phyloP scores from a whole-genome alignment of 2,797 vertebrate species.

The Sitta carolinensis region DNA sequence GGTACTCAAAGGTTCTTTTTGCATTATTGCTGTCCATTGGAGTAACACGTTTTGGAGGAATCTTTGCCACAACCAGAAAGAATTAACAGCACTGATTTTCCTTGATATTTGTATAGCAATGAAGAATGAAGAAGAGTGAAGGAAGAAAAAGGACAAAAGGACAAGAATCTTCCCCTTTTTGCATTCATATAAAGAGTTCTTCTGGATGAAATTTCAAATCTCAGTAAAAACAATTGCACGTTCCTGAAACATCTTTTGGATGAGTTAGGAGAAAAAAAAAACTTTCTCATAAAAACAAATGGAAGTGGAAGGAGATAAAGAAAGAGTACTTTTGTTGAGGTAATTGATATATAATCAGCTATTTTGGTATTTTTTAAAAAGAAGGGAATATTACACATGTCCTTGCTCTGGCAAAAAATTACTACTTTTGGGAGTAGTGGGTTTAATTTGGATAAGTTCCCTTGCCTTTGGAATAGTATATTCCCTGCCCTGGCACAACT shows the following conservation, averaged over 20 bases:
- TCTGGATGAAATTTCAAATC: not conserved
- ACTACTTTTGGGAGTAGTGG: not conserved
- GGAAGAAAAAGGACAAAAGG: not conserved
- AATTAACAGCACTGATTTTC: not conserved
- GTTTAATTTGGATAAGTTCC: not conserved
- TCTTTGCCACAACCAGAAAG: not conserved
- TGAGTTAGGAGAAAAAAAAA: not conserved
- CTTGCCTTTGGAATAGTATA: not conserved
- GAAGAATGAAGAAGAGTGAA: not conserved
- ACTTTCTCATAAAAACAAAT: not conserved
- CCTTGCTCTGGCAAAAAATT: not conserved
- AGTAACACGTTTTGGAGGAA: not conserved
- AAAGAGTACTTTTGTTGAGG: not conserved
- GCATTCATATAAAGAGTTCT: not conserved
- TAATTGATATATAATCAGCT: not conserved
- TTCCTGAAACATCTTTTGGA: not conserved
- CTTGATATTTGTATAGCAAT: not conserved
- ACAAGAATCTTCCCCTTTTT: not conserved
- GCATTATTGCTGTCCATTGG: not conserved
- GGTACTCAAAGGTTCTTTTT: not conserved
- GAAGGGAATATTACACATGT: not conserved
- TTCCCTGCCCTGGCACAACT: not conserved
- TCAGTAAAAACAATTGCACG: not conserved
- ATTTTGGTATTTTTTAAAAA: not conserved
- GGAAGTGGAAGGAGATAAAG: not conserved